Evolutionary conservation across 2,797 vertebrate species (phyloP), one percentile per base, ranked within the genome.

Genomic region (Xyrichtys novacula): DNA sequence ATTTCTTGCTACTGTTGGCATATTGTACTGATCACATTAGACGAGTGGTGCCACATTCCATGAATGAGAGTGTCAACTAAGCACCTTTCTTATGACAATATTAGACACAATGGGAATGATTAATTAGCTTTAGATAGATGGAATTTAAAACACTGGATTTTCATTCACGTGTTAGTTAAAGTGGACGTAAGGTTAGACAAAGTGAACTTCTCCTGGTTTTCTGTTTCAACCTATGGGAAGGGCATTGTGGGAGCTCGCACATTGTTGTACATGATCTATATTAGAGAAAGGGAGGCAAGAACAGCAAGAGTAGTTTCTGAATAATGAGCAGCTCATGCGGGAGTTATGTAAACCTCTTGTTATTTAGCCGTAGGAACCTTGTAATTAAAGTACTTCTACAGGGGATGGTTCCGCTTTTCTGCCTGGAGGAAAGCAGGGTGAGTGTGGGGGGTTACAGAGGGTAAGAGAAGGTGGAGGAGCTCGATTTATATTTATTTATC

Each of bases 51-150:
- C 74, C 79, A 66, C 54, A 69, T 67, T 64, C 49, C 73, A 19
- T 92, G 89, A 93, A 91, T 89, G 68, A 80, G 80, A 91, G 64
- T 90, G 87, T 93, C 90, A 90, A 85, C 89, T 92, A 90, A 92
- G 89, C 90, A 92, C 86, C 89, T 92, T 92, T 89, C 82, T 76
- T 78, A 65, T 74, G 79, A 88, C 87, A 89, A 89, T 90, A 91
- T 88, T 83, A 85, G 52, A 67, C 86, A 89, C 82, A 90, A 90
- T 89, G 68, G 83, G 85, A 89, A 78, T 87, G 73, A 92, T 90
- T 87, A 92, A 92, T 92, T 90, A 86, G 75, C 81, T 75, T 80
- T 63, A 80, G 74, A 88, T 82, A 59, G 80, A 85, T 89, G 65
- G 71, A 83, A 85, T 82, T 86, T 72, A 86, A 79, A 91, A 83